Conservation (phyloP, 2,888 invertebrate species). For the Cepaea hortensis region DNA sequence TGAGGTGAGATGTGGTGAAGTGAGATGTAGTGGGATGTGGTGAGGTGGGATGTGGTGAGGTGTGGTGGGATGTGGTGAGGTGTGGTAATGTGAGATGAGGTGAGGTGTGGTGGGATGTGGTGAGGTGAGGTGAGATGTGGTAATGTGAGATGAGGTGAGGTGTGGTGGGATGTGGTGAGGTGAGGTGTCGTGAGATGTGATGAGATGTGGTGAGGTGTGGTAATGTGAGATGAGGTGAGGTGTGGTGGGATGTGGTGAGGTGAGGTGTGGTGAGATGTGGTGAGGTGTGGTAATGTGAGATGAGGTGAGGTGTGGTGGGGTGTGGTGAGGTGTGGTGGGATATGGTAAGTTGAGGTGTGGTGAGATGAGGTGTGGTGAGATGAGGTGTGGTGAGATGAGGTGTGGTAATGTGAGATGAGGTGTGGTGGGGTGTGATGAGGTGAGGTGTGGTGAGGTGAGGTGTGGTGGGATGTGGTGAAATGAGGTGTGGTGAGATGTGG, state of each 20-base stretch:
- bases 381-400: not conserved
- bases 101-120: not conserved
- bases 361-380: conserved; percentile 12
- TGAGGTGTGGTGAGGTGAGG: not conserved
- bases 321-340: not conserved
- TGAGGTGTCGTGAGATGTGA: not conserved
- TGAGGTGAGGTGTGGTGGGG: not conserved
- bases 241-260: not conserved
- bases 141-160: not conserved
- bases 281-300: not conserved
- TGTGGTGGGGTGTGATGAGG: not conserved
- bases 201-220: not conserved
- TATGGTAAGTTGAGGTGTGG: not conserved
- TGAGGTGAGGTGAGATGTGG: not conserved
- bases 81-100: not conserved
- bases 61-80: too few relatives aligned
- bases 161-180: conserved; percentile 13
- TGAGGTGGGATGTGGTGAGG: too few relatives aligned
- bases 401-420: conserved; percentile 1
- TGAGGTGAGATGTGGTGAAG: not conserved
- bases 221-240: conserved; percentile 5
- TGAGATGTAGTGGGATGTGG: too few relatives aligned
- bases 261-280: conserved; percentile 1
- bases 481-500: too few relatives aligned
- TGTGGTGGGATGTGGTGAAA: too few relatives aligned